Base-by-base conservation (phyloP, 2,797 vertebrate species). In the Neomorphus geoffroyi region DNA sequence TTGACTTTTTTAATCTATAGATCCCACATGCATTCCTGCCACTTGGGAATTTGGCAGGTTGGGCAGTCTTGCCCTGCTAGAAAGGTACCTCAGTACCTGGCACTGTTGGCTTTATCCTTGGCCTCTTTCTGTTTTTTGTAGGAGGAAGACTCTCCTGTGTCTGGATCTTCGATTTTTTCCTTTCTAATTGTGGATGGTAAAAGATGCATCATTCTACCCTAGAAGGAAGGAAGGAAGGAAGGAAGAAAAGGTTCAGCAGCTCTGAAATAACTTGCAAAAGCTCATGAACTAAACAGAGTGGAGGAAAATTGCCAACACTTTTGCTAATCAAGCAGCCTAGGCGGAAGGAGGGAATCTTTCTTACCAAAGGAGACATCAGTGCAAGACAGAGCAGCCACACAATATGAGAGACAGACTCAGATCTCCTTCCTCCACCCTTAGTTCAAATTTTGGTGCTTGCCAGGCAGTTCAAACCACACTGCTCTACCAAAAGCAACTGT, bases 161-260 rank as follows among this genome's bases (percentile, higher is more conserved):
- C 92, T 2, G 92, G 46, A 6, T 97, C 96, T 16, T 99, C 98
- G 0, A 86, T 95, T 92, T 98, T 98, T 79, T 98, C 98, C 80
- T 99, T 99, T 97, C 97, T 99, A 74, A 99, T 71, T 0, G 98
- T 99, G 62, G 99, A 99, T 0, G 99, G 99, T 69, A 99, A 93
- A 32, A 99, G 95, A 26, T 99, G 99, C 80, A 99, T 98, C 98
- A 99, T 98, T 51, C 99, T 98, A 10, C 99, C 99, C 99, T 99
- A 85, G 4, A 32, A 67, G 32, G 33, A 35, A 69, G 14, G 21
- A 82, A 35, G 24, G 37, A 32, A 69, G 18, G 14, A 48, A 48
- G 46, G 19, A 83, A 30, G 30, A n/a, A 35, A 11, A 70, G 32
- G 15, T 41, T 17, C 43, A 82, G 32, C 16, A 89, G 62, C 66